Base-by-base conservation (phyloP, 2,797 vertebrate genomes). In the Gymnoscopelus microlampas region DNA sequence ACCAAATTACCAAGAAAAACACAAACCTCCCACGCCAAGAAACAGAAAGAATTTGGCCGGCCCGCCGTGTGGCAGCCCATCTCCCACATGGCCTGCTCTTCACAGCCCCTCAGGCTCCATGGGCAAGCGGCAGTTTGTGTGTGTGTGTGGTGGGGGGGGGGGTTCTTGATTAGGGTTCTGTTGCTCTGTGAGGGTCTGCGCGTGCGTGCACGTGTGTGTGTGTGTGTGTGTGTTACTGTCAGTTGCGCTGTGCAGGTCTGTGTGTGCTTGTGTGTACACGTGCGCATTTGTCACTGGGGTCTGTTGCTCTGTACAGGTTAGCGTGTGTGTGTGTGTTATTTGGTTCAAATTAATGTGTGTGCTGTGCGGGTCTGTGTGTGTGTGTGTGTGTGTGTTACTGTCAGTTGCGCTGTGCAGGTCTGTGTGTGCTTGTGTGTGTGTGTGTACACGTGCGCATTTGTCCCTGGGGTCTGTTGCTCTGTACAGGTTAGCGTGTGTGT, bases 1-100 rank as follows among this genome's bases (percentile, higher is more conserved):
- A 81, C 86, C 74, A 88, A 82, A 85, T 87, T 81, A 90, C 82
- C 70, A 87, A 90, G 86, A 90, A 90, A 90, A 92, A 88, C 86
- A 91, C 74, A 89, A 89, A 81, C 89, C 92, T 80, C 92, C 92
- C 89, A 92, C 89, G 79, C 87, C 50, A 73, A 5, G 3, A 60
- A 56, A 64, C 73, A 47, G 56, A 82, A 70, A 85, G 85, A 91
- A 82, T 88, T 86, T 53, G 66, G 72, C 75, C 51, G 78, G 82
- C 83, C 76, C 44, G 26, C 39, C 39, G 75, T 83, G 70, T 70
- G 72, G 65, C 60, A 73, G 57, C 73, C 76, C 73, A 65, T 82
- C 80, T 81, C 87, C 77, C 85, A 87, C 86, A 78, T 74, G 77
- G 81, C 79, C 84, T 74, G 66, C 39, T 70, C 23, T 76, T 57